These are phyloP conservation scores for Leptodactylus fallax DNA, from an alignment of 2,797 vertebrate genomes.

Conservation along the genomic window DNA sequence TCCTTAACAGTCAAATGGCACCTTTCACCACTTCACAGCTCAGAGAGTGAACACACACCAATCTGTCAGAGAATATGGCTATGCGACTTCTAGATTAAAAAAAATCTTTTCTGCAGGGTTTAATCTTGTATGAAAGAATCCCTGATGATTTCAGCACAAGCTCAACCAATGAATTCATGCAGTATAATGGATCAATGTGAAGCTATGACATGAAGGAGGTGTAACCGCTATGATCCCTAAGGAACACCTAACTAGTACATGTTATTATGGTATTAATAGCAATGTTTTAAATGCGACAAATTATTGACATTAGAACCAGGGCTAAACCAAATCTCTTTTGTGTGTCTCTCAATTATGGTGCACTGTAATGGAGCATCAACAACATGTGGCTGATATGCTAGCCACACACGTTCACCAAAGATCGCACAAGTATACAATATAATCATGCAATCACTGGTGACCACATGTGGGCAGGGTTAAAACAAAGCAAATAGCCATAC, in stretches of 20 bases:
- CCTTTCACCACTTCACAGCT: not conserved
- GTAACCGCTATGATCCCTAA: too few relatives aligned
- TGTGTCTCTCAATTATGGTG: too few relatives aligned
- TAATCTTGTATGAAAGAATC: not conserved
- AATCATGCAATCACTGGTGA: too few relatives aligned
- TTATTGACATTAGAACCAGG: not conserved
- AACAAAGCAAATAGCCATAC: too few relatives aligned
- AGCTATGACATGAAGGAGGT: not conserved
- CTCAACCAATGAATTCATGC: not conserved
- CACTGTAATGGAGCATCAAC: too few relatives aligned
- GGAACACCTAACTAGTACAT: not conserved
- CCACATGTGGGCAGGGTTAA: too few relatives aligned
- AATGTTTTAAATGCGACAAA: too few relatives aligned
- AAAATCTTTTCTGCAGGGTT: not conserved
- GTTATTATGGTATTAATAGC: too few relatives aligned
- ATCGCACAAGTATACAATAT: too few relatives aligned
- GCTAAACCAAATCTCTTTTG: too few relatives aligned
- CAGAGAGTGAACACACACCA: not conserved
- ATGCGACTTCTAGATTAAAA: not conserved
- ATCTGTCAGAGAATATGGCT: not conserved
- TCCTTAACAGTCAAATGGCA: not conserved
- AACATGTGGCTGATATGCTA: too few relatives aligned
- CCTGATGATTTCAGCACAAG: not conserved
- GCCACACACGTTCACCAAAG: too few relatives aligned
- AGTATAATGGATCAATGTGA: not conserved